Percentiles rank a stretch among this genome's conserved stretches.
Evolutionary conservation across 2,113 vertebrate genomes (phyloP).

Genomic region (Xiphophorus hellerii): DNA sequence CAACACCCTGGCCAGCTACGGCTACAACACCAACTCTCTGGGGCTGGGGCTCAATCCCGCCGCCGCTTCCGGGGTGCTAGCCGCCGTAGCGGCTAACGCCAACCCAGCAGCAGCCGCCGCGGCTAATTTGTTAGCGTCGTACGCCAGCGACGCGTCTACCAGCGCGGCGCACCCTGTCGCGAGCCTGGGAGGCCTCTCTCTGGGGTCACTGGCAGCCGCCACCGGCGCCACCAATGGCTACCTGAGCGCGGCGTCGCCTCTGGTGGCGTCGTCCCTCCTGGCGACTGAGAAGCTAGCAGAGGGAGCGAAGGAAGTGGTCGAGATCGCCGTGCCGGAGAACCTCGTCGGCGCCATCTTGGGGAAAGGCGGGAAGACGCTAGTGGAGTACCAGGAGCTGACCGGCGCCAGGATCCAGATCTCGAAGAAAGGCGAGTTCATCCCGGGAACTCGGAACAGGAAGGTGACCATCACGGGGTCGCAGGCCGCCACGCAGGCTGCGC

Average conservation of each 20-base stretch:
- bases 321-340: conserved; percentile 94
- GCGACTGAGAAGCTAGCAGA: conserved; percentile 89
- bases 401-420: conserved; percentile 96
- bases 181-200: conserved; percentile 84
- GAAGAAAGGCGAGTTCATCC: conserved; percentile 96
- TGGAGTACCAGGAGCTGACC: conserved; percentile 96
- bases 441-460: conserved; percentile 94
- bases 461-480: conserved; percentile 95
- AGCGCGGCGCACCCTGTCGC: conserved; percentile 79
- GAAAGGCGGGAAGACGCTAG: conserved; percentile 94
- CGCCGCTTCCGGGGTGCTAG: conserved; percentile 88
- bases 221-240: conserved; percentile 89
- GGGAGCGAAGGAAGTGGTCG: conserved; percentile 92
- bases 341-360: conserved; percentile 94
- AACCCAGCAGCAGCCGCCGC: conserved; percentile 90
- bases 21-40: conserved; percentile 94
- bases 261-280: conserved; percentile 87
- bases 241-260: conserved; percentile 87
- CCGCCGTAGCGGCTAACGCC: conserved; percentile 88
- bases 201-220: conserved; percentile 87
- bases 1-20: conserved; percentile 93
- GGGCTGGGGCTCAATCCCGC: conserved; percentile 91
- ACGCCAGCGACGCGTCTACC: conserved; percentile 86
- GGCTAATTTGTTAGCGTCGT: conserved; percentile 90
- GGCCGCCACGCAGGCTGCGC: conserved; percentile 92